phyloP scores from a whole-genome alignment of 2,888 invertebrate genomes.

The Himalopsyche kuldschensis region DNA sequence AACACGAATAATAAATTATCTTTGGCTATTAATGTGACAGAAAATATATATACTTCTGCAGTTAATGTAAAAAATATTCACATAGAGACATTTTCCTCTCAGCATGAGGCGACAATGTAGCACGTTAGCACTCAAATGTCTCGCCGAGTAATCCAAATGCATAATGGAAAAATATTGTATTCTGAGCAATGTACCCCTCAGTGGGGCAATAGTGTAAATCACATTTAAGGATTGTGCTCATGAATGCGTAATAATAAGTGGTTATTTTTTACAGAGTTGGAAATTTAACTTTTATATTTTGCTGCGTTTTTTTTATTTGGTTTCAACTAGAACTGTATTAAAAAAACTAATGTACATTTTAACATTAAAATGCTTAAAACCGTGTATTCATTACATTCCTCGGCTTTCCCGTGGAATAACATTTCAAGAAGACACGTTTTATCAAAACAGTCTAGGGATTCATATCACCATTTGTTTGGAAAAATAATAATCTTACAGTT shows the following conservation, averaged over 20 bases:
- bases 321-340: too few species aligned
- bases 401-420: too few species aligned
- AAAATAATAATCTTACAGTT: too few species aligned
- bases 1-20: not conserved
- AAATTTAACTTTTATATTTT: not conserved
- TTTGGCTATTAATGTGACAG: not conserved
- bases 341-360: too few species aligned
- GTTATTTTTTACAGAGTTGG: not conserved
- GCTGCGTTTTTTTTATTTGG: too few species aligned
- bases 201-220: conserved; percentile 18
- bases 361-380: too few species aligned
- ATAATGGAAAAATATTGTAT: conserved; percentile 37
- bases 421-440: too few species aligned
- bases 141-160: conserved; percentile 22
- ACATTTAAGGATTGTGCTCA: conserved; percentile 12
- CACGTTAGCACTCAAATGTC: not conserved
- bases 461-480: too few species aligned
- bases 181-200: conserved; percentile 11
- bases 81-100: not conserved
- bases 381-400: too few species aligned
- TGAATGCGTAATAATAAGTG: conserved; percentile 16
- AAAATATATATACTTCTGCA: not conserved
- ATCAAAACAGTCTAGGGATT: too few species aligned
- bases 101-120: not conserved
- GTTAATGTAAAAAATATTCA: not conserved